Evolutionary conservation across 1,140 invertebrate genomes (phyloP), one percentile per base, ranked within the genome.

Genomic region (Penaeus vannamei): DNA sequence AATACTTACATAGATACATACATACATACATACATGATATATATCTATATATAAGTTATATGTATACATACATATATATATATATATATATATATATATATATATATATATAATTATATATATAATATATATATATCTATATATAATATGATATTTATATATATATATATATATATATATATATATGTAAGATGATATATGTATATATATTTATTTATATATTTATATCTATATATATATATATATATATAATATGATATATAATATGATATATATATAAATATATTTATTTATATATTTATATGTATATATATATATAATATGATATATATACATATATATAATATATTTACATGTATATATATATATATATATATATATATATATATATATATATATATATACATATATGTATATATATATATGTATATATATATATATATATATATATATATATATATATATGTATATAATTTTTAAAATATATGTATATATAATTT

Each of bases 321-420:
- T 69, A 14, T 69, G n/a, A 72, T 72, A 23, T 72, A 72, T 72
- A 23, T 72, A 72, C n/a, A 22, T 72, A 72, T 72, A 72, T 72
- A 72, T 72, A 72, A 1, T 36, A 5, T 36, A 36, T 36, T 2
- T 5, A 36, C 5, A 36, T 36, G 5, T 36, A 2, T 36, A 36
- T 36, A 36, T 36, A 36, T 36, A 5, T 2, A 36, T 2, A 36
- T 36, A 5, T 23, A 72, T 72, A 72, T 72, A n/a, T 72, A 72
- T n/a, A 72, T 72, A 72, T 72, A n/a, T 72, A 72, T n/a, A 72
- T 72, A 72, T 72, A 72, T n/a, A 72, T 72, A 72, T n/a, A 72
- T 72, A 72, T 72, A 72, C n/a, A 72, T 72, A 72, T 36, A 36
- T 36, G 5, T 36, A 36, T 36, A 36, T 36, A 36, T 36, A 36